Conservation (phyloP, 2,113 vertebrate species). For the Miniopterus natalensis region DNA sequence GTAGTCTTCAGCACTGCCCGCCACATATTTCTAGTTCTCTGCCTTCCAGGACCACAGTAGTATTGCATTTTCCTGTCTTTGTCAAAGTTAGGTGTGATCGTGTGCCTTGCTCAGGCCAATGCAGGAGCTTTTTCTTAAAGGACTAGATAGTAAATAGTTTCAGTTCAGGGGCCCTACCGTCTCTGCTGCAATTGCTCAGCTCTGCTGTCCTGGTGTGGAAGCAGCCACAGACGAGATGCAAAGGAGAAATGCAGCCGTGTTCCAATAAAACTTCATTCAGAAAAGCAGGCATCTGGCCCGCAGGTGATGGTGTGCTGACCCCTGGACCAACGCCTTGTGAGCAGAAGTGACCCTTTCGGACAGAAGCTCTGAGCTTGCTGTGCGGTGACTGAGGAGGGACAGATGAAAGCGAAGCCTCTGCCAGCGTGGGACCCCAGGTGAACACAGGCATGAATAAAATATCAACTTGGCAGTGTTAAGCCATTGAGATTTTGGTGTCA, state of each 20-base stretch:
- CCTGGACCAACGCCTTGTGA: neutral
- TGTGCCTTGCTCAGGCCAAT: neutral
- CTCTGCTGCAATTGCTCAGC: too few species aligned
- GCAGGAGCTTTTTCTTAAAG: neutral
- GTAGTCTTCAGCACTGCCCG: accelerated
- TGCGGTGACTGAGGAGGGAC: neutral
- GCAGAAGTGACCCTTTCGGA: neutral
- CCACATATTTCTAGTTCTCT: neutral
- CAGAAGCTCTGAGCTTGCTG: neutral
- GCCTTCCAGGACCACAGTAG: neutral
- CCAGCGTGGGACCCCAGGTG: neutral
- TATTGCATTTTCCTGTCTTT: neutral
- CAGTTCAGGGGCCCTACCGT: neutral
- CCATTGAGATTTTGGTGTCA: neutral
- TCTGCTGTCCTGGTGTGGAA: neutral
- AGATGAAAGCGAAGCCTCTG: neutral
- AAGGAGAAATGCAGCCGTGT: accelerated
- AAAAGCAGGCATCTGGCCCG: neutral
- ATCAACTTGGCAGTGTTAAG: neutral
- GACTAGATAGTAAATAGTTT: neutral
- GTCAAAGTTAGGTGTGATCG: neutral
- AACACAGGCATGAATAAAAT: neutral
- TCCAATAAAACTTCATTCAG: too few species aligned
- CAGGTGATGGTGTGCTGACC: neutral
- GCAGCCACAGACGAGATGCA: neutral